Evolutionary conservation across 1,140 invertebrate species (phyloP).

Genomic region (Parapsyche elsis): DNA sequence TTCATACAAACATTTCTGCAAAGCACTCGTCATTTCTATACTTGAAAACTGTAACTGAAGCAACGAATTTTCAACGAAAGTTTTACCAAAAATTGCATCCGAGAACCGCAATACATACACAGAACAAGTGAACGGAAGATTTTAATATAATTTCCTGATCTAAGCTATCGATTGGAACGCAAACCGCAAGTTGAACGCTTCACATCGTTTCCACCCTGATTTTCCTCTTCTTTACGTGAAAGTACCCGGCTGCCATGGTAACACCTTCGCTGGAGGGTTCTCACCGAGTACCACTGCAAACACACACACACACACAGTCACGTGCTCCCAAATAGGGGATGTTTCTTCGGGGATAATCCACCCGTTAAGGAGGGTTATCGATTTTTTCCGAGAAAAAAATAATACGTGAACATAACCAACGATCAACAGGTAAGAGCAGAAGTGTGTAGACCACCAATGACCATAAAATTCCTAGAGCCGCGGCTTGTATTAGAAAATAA

Average conservation of each 20-base stretch:
- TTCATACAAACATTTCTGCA: too few relatives aligned
- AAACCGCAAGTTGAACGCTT: not conserved
- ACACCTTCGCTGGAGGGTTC: conserved; percentile 19
- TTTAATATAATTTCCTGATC: not conserved
- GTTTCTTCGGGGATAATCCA: conserved; percentile 9
- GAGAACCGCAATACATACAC: too few relatives aligned
- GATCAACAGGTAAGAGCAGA: too few relatives aligned
- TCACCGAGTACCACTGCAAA: not conserved
- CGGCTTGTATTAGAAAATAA: too few relatives aligned
- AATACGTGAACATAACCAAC: too few relatives aligned
- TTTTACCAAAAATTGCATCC: too few relatives aligned
- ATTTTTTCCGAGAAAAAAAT: not conserved
- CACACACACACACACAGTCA: not conserved
- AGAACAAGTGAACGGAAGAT: too few relatives aligned
- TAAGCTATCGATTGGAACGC: not conserved
- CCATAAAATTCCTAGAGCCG: too few relatives aligned
- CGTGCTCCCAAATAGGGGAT: not conserved
- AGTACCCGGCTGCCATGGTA: conserved; percentile 21
- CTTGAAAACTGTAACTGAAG: too few relatives aligned
- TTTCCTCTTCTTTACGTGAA: not conserved
- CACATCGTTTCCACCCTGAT: not conserved
- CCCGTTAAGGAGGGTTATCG: conserved; percentile 16
- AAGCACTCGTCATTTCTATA: too few relatives aligned
- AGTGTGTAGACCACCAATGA: too few relatives aligned
- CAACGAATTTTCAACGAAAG: too few relatives aligned